Conservation (phyloP, 2,888 invertebrate species). For the Dryocosmus kuriphilus region DNA sequence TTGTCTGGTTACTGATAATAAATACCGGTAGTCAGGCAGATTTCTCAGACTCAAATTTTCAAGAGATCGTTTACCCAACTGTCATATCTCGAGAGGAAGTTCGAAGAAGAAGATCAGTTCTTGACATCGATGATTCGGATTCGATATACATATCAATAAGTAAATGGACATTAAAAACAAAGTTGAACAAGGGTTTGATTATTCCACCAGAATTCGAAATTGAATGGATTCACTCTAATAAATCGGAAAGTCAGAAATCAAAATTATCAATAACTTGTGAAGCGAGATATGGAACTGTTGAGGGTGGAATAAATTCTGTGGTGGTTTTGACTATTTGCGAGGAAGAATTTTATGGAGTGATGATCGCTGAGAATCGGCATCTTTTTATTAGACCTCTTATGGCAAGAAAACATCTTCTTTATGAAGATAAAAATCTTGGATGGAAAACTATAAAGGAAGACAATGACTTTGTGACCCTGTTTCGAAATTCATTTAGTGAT, state of each 20-base stretch:
- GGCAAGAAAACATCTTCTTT: conserved; percentile 65
- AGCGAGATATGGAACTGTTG: conserved; percentile 58
- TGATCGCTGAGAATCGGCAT: conserved; percentile 78
- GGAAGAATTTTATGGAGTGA: conserved; percentile 79
- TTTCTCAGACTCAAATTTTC: conserved; percentile 11
- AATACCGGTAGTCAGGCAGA: conserved; percentile 28
- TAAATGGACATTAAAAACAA: conserved; percentile 67
- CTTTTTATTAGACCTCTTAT: conserved; percentile 79
- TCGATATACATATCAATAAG: conserved; percentile 58
- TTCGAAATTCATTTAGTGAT: background rate
- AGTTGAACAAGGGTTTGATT: conserved; percentile 57
- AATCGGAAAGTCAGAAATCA: background rate
- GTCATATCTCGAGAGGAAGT: conserved; percentile 56
- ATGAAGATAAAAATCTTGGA: conserved; percentile 55
- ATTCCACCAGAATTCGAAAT: conserved; percentile 58
- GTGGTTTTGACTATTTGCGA: conserved; percentile 80
- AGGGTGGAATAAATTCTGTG: conserved; percentile 74
- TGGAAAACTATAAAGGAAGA: conserved; percentile 22
- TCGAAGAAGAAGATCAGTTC: conserved; percentile 39
- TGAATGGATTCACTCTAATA: conserved; percentile 51
- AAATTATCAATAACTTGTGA: conserved; percentile 52
- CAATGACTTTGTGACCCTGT: background rate
- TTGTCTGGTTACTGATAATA: conserved; percentile 4
- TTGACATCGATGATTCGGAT: conserved; percentile 34
- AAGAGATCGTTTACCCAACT: conserved; percentile 62